Evolutionary conservation across 2,888 invertebrate species (phyloP).

Genomic region (Caenorhabditis uteleia): DNA sequence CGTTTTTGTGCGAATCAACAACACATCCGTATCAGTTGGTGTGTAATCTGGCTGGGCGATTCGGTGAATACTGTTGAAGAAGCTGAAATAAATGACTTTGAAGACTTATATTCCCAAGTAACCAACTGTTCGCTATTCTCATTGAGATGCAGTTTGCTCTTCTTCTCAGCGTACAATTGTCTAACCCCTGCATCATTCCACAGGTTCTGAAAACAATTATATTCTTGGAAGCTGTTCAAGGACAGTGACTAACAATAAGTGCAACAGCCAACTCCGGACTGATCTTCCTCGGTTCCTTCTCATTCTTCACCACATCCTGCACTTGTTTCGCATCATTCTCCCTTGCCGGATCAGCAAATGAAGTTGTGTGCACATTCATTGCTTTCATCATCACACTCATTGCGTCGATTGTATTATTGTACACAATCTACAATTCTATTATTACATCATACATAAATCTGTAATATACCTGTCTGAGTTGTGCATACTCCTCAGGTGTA

Average conservation of each 20-base stretch:
- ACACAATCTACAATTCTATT: conserved; percentile 49
- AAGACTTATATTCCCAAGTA: neutral
- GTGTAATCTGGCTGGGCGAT: conserved; percentile 53
- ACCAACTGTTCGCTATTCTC: conserved; percentile 61
- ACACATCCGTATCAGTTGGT: conserved; percentile 61
- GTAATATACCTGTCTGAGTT: conserved; percentile 33
- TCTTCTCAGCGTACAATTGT: conserved; percentile 34
- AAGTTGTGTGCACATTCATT: conserved; percentile 52
- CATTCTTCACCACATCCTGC: conserved; percentile 51
- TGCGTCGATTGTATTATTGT: conserved; percentile 62
- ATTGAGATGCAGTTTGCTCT: conserved; percentile 58
- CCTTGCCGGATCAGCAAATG: conserved; percentile 49
- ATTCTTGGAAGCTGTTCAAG: neutral
- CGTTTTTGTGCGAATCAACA: conserved; percentile 62
- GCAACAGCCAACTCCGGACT: conserved; percentile 53
- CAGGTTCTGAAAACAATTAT: conserved; percentile 28
- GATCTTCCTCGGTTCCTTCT: conserved; percentile 56
- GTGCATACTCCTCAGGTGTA: conserved; percentile 45
- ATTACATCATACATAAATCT: neutral
- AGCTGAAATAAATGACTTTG: conserved; percentile 46
- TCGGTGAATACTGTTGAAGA: conserved; percentile 61
- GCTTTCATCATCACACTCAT: conserved; percentile 61
- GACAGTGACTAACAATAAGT: conserved; percentile 27
- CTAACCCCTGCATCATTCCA: conserved; percentile 47
- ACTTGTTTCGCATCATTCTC: conserved; percentile 58